phyloP scores from a whole-genome alignment of 2,113 vertebrate species.

The Rhinogobius similis region DNA sequence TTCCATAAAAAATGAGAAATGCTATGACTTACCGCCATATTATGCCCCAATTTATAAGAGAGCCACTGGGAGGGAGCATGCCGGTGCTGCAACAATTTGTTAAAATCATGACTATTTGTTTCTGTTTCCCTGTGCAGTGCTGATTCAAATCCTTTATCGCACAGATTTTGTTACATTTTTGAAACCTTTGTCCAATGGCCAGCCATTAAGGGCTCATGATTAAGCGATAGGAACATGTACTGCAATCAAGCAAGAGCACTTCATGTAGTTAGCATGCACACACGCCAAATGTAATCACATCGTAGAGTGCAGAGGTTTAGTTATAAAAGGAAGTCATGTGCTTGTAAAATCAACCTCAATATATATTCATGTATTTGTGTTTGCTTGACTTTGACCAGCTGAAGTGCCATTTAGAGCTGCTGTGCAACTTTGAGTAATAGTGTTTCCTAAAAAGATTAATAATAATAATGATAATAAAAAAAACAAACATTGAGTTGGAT shows the following conservation, averaged over 20 bases:
- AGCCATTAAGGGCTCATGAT: constrained; percentile 27
- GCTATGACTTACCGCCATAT: constrained; percentile 65
- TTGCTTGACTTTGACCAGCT: constrained; percentile 11
- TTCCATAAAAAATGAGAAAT: constrained; percentile 71
- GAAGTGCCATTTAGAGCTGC: neutral
- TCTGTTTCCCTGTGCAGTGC: constrained; percentile 46
- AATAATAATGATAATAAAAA: neutral
- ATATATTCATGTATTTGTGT: constrained; percentile 42
- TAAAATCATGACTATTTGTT: constrained; percentile 65
- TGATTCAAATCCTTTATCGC: constrained; percentile 51
- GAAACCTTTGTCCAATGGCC: constrained; percentile 25
- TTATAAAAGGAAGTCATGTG: constrained; percentile 43
- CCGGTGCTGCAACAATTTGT: constrained; percentile 59
- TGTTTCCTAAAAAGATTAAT: neutral
- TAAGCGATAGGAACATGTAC: constrained; percentile 36
- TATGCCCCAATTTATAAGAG: constrained; percentile 71
- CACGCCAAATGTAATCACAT: constrained; percentile 44
- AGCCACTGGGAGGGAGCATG: constrained; percentile 55
- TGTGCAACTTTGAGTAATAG: neutral
- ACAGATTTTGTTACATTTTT: constrained; percentile 35
- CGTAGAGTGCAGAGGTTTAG: constrained; percentile 33
- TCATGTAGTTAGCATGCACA: constrained; percentile 49
- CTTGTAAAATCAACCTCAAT: constrained; percentile 31
- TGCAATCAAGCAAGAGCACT: constrained; percentile 43
- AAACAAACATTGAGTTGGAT: too few relatives aligned